These are phyloP conservation scores for Telmatherina bonti DNA, from an alignment of 2,797 vertebrate species.

Conservation along the genomic window DNA sequence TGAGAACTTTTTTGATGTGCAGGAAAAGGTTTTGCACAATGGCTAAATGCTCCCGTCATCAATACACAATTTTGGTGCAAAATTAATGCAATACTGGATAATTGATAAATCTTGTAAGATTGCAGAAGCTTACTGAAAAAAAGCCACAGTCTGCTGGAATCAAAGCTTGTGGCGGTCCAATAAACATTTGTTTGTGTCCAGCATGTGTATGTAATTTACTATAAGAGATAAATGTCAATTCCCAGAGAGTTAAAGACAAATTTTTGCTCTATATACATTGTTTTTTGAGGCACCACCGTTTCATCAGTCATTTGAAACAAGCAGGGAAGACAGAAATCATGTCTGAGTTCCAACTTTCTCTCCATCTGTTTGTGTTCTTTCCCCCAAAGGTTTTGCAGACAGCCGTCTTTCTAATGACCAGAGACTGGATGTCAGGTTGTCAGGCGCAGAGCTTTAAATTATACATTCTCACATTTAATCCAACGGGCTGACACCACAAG, in stretches of 20 bases:
- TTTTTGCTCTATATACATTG: background rate
- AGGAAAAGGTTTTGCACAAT: no score
- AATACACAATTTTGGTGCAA: no score
- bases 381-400: conserved; percentile 24
- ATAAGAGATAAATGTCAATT: no score
- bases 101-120: no score
- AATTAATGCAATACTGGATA: no score
- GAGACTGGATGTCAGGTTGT: conserved; percentile 42
- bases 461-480: conserved; percentile 8
- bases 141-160: no score
- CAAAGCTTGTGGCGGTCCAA: no score
- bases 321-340: conserved; percentile 3
- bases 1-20: no score
- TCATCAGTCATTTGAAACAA: conserved; percentile 1
- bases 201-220: no score
- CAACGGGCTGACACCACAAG: background rate
- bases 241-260: background rate
- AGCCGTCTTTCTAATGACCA: conserved; percentile 27
- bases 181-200: no score
- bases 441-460: conserved; percentile 20
- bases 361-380: background rate
- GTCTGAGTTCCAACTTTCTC: background rate
- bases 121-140: no score
- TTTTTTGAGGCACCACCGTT: background rate
- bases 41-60: no score